These are phyloP conservation scores for Troilus luridus DNA, from an alignment of 2,888 invertebrate species.

Conservation along the genomic window DNA sequence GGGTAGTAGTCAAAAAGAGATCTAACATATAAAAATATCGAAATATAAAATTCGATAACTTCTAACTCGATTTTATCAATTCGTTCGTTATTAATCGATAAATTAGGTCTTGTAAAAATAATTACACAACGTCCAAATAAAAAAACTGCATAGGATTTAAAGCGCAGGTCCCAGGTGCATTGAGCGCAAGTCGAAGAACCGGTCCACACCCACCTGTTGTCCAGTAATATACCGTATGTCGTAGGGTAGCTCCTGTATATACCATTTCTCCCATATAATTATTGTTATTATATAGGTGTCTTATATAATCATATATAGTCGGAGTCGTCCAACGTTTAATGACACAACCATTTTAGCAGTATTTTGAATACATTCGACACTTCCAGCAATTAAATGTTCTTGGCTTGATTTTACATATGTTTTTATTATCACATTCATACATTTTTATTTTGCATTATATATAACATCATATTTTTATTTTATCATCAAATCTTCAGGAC, in stretches of 20 bases:
- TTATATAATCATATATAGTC: background rate
- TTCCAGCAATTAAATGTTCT: background rate
- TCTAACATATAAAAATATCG: no score
- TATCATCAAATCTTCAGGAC: no score
- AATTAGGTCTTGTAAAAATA: background rate
- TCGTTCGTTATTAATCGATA: background rate
- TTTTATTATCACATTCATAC: background rate
- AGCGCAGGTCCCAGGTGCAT: background rate
- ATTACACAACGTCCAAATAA: background rate
- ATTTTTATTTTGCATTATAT: no score
- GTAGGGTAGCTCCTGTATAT: background rate
- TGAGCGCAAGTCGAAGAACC: background rate
- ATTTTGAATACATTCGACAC: background rate
- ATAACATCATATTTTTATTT: no score
- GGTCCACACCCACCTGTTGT: background rate
- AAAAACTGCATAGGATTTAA: background rate
- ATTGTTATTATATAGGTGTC: background rate
- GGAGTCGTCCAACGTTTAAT: background rate
- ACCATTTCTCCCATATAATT: background rate
- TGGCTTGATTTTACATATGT: background rate
- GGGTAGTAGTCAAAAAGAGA: no score
- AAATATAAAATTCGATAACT: no score
- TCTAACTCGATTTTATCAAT: no score
- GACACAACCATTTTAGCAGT: background rate
- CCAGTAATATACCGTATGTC: background rate